Percentiles rank a stretch among this genome's conserved stretches.
Evolutionary conservation across 2,113 vertebrate species (phyloP).

Genomic region (Pyxicephalus adspersus): DNA sequence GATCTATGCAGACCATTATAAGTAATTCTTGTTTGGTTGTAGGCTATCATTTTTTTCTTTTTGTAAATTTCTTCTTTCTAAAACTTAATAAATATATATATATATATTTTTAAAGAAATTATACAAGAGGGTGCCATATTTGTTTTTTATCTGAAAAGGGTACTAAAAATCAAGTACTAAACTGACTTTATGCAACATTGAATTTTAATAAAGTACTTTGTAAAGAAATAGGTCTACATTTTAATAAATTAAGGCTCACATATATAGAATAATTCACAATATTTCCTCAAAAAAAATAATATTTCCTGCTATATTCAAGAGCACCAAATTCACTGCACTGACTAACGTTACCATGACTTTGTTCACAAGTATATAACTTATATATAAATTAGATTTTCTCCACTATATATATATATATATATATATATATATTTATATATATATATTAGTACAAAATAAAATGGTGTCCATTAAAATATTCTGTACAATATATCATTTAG

Average conservation of each 20-base stretch:
- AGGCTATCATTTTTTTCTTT: slow-evolving; percentile 25
- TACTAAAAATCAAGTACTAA: slow-evolving; percentile 30
- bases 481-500: slow-evolving; percentile 30
- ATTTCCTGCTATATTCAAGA: slow-evolving; percentile 65
- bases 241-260: slow-evolving; percentile 74
- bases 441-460: slow-evolving; percentile 20
- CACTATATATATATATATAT: slow-evolving; percentile 60
- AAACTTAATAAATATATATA: background rate
- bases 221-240: slow-evolving; percentile 64
- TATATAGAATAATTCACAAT: slow-evolving; percentile 52
- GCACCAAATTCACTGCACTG: slow-evolving; percentile 65
- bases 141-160: background rate
- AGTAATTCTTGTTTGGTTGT: slow-evolving; percentile 28
- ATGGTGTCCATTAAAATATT: slow-evolving; percentile 17
- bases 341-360: slow-evolving; percentile 55
- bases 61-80: background rate
- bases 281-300: slow-evolving; percentile 60
- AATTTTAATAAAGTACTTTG: slow-evolving; percentile 61
- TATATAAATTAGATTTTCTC: slow-evolving; percentile 60
- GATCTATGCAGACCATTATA: background rate
- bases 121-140: background rate
- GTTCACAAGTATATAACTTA: slow-evolving; percentile 58
- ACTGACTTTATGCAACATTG: slow-evolving; percentile 57
- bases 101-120: background rate
- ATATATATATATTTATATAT: slow-evolving; percentile 65